phyloP scores from a whole-genome alignment of 2,888 invertebrate genomes.

The Dryomyza anilis region DNA sequence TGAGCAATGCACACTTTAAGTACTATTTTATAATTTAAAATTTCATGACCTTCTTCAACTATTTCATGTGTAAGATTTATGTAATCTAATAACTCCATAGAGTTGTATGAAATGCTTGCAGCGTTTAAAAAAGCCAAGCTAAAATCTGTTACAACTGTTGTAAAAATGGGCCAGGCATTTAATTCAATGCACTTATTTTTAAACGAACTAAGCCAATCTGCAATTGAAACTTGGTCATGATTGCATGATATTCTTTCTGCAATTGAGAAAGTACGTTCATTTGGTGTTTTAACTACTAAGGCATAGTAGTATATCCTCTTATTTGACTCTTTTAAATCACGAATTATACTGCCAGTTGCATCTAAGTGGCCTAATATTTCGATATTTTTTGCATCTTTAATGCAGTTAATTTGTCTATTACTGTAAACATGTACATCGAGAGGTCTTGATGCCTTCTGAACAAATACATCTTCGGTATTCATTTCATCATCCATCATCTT shows the following conservation, averaged over 20 bases:
- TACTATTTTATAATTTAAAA: not conserved
- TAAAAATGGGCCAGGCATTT: slow-evolving; percentile 2
- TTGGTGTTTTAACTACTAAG: not conserved
- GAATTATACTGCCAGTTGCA: not conserved
- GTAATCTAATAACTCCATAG: not conserved
- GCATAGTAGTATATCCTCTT: slow-evolving; percentile 1
- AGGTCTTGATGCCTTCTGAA: not conserved
- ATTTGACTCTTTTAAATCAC: not conserved
- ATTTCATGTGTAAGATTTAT: not conserved
- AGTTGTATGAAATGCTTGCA: not conserved
- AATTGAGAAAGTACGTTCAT: not conserved
- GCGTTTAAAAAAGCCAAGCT: slow-evolving; percentile 7
- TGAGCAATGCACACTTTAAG: not conserved
- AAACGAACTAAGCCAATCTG: not conserved
- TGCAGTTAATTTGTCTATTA: slow-evolving; percentile 1
- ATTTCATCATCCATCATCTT: not conserved
- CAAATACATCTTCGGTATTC: not conserved
- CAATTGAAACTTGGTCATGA: slow-evolving; percentile 1
- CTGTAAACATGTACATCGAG: not conserved
- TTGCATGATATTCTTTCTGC: not conserved
- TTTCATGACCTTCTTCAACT: not conserved
- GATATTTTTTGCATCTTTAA: not conserved
- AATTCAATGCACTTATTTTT: not conserved
- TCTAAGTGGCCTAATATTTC: not conserved
- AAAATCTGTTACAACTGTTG: slow-evolving; percentile 3